Conservation (phyloP, 2,113 vertebrate species). For the Calidris pugnax region DNA sequence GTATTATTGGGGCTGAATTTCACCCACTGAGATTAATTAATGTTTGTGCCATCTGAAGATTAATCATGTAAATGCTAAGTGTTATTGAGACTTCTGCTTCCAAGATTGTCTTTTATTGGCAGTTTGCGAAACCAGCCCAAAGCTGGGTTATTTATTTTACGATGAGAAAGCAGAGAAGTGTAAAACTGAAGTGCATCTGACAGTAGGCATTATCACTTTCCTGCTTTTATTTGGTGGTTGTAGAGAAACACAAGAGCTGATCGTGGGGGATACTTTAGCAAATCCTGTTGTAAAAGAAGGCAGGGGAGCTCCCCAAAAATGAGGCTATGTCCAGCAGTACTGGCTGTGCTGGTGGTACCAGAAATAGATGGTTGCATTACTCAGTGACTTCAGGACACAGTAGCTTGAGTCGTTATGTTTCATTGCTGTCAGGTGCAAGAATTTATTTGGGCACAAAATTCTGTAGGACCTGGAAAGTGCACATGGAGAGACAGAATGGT, state of each 20-base stretch:
- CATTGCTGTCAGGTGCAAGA: neutral
- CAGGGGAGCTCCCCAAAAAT: neutral
- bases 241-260: neutral
- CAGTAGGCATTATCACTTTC: neutral
- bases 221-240: neutral
- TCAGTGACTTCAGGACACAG: neutral
- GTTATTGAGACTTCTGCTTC: neutral
- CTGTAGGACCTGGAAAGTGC: neutral
- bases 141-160: neutral
- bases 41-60: neutral
- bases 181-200: neutral
- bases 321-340: rapidly evolving
- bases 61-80: neutral
- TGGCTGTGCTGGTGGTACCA: neutral
- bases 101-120: neutral
- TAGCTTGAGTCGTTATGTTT: neutral
- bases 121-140: neutral
- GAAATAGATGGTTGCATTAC: neutral
- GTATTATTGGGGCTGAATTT: neutral
- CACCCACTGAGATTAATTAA: neutral
- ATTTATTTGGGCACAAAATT: neutral
- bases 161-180: neutral
- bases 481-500: neutral
- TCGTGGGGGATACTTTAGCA: neutral
- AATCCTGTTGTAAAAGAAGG: neutral